Conservation (phyloP, 2,113 vertebrate species). For the Furnarius figulus region DNA sequence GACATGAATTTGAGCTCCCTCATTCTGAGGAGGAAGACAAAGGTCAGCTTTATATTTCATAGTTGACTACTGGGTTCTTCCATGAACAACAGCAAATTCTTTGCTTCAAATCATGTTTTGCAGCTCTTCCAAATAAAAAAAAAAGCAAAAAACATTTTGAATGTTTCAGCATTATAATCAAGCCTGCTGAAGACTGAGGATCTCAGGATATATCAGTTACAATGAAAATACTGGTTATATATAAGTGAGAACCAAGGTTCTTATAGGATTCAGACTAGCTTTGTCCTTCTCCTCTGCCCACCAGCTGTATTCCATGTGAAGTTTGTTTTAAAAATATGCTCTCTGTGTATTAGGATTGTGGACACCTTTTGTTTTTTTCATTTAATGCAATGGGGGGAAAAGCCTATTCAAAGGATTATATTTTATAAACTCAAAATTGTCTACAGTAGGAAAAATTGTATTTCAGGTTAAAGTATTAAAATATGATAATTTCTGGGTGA, state of each 20-base stretch:
- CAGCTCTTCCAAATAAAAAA: not conserved
- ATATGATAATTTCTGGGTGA: not conserved
- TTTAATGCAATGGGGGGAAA: not conserved
- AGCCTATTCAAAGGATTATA: not conserved
- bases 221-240: not conserved
- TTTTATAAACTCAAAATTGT: not conserved
- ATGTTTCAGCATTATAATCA: not conserved
- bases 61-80: not conserved
- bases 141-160: not conserved
- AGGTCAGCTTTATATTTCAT: not conserved
- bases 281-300: not conserved
- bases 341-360: not conserved
- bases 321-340: not conserved
- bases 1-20: not conserved
- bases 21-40: not conserved
- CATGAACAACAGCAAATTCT: not conserved
- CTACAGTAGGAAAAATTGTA: not conserved
- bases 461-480: not conserved
- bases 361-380: not conserved
- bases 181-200: not conserved
- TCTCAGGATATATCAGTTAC: not conserved
- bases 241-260: not conserved
- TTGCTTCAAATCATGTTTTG: not conserved
- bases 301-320: not conserved
- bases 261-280: not conserved